A percentile compares a stretch with the other conserved stretches of the same genome.
These are phyloP conservation scores for Stictonetta naevosa DNA, from an alignment of 2,113 vertebrate genomes.

Conservation along the genomic window DNA sequence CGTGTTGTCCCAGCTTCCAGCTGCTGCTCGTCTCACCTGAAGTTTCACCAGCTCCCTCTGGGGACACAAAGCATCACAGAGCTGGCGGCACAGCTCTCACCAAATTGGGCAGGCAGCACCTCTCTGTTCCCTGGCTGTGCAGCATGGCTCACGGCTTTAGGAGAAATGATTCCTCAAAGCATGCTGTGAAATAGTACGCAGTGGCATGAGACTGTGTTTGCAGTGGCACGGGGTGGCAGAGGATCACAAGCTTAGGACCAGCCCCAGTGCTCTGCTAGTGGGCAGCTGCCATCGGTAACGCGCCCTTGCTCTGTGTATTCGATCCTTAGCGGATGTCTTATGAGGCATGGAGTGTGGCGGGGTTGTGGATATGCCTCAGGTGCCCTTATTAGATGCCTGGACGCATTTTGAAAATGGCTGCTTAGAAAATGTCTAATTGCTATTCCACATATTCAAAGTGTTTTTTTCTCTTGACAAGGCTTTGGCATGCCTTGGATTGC, in stretches of 20 bases:
- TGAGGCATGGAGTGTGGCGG: constrained; percentile 1
- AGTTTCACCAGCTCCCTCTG: background rate
- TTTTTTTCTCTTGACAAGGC: constrained; percentile 75
- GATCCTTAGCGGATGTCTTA: background rate
- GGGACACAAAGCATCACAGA: background rate
- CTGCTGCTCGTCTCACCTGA: background rate
- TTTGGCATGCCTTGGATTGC: constrained; percentile 78
- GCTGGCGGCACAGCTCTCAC: background rate
- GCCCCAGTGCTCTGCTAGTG: background rate
- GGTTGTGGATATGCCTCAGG: constrained; percentile 53
- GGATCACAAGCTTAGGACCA: background rate
- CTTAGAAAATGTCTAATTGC: constrained; percentile 79
- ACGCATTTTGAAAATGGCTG: constrained; percentile 69
- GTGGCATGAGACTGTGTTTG: background rate
- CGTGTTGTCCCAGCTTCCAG: background rate
- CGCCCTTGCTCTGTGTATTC: background rate
- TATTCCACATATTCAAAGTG: constrained; percentile 77
- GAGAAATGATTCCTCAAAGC: background rate
- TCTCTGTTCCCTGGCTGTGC: background rate
- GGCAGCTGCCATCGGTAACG: background rate
- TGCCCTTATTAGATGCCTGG: constrained; percentile 63
- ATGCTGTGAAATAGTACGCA: background rate
- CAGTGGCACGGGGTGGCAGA: background rate
- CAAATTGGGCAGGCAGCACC: rapidly evolving
- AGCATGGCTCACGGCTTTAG: background rate